Conservation (phyloP, 2,113 vertebrate species). For the Quiscalus mexicanus region DNA sequence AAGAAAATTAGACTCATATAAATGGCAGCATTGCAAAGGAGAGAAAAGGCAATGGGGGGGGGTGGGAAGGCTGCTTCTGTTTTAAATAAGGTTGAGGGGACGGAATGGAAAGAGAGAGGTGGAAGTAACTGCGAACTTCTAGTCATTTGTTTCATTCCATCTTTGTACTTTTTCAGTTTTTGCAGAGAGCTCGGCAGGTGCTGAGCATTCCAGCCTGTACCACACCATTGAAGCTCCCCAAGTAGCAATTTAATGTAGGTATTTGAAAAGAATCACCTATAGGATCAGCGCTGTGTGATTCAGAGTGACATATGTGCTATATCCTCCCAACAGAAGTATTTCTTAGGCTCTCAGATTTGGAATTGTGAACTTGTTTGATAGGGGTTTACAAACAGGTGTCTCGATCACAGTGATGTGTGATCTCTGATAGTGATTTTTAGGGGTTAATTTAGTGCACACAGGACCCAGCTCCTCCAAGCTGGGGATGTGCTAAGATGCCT, state of each 20-base stretch:
- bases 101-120: neutral
- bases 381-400: neutral
- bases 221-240: neutral
- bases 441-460: neutral
- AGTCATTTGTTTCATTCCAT: neutral
- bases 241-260: neutral
- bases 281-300: neutral
- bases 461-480: neutral
- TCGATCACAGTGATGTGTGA: neutral
- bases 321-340: neutral
- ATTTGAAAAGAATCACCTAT: neutral
- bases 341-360: neutral
- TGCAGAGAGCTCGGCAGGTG: neutral
- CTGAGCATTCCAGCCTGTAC: neutral
- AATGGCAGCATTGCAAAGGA: neutral
- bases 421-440: neutral
- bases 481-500: neutral
- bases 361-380: neutral
- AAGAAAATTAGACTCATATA: neutral
- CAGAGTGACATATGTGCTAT: rapidly evolving
- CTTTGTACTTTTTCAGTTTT: neutral
- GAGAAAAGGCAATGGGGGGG: neutral
- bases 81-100: neutral
- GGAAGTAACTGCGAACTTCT: neutral
- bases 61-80: neutral